Base-by-base conservation (phyloP, 2,797 vertebrate genomes). In the Eulemur mongoz region DNA sequence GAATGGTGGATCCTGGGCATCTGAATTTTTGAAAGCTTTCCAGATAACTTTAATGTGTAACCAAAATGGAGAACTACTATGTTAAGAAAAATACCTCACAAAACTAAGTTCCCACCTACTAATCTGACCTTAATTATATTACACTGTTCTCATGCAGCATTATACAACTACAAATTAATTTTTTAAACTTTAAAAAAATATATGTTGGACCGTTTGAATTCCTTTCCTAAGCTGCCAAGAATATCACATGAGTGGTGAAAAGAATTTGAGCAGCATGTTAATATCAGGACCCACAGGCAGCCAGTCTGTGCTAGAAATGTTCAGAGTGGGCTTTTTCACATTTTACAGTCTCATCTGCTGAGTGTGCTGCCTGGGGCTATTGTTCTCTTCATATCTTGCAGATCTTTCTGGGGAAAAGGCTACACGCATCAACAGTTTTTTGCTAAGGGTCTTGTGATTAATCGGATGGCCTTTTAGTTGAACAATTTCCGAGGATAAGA, bases 361-460 rank as follows among this genome's bases (percentile, higher is more conserved):
- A 96, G 65, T 61, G 25, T 79, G 72, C 96, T 95, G 87, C 98
- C 96, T 88, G 3, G 96, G 96, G 98, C 95, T 96, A 73, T 73
- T 45, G 0, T 96, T 98, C 90, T 75, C 90, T 93, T 97, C 86
- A 69, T 96, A 86, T 73, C 90, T 94, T 78, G 52, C 59, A 96
- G 89, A 96, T 96, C 86, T 93, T 78, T 85, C 96, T 78, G 48
- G 73, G 40, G 80, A 67, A 61, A 88, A 97, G 94, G 22, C 89
- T 96, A 94, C n/a, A 83, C 50, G 52, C 32, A 81, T 91, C 65
- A 93, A 67, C 22, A 75, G 67, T 43, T 80, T 87, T 93, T 92
- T 92, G 80, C 61, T 73, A 91, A 89, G 73, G 63, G 38, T 93
- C 90, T 57, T 95, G 35, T 91, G 79, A 94, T 97, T 96, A 96